Conservation (phyloP, 35 echinoderm and acorn worm species). For the Lytechinus variegatus region DNA sequence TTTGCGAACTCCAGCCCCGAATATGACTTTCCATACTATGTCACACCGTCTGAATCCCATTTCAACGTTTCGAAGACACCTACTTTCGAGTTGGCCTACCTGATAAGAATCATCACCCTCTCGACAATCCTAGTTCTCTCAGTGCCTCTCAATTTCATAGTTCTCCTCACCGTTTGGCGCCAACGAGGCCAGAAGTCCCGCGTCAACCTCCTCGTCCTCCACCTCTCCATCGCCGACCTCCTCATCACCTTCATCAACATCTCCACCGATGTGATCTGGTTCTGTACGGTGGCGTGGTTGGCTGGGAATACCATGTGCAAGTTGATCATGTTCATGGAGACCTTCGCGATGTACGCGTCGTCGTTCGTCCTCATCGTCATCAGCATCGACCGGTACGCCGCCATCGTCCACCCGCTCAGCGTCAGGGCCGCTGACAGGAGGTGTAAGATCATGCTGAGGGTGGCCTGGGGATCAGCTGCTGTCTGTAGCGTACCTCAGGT, state of each 20-base stretch:
- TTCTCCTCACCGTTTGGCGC: conserved; percentile 26
- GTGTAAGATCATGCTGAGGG: conserved; percentile 86
- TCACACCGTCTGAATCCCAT: neutral
- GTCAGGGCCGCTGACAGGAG: conserved; percentile 75
- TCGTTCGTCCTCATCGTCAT: conserved; percentile 89
- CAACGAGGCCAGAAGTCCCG: conserved; percentile 70
- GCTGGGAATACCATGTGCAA: conserved; percentile 76
- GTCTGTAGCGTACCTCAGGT: conserved; percentile 83
- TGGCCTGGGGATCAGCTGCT: conserved; percentile 72
- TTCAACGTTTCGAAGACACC: neutral
- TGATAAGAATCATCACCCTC: conserved; percentile 36
- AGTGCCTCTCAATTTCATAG: conserved; percentile 48
- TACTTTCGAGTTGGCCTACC: conserved; percentile 38
- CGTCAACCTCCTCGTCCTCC: conserved; percentile 72
- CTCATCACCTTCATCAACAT: conserved; percentile 48
- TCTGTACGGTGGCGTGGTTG: conserved; percentile 55
- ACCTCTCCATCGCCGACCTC: conserved; percentile 33
- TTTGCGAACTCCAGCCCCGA: neutral
- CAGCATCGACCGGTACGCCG: conserved; percentile 87
- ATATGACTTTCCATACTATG: neutral
- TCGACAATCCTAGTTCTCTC: conserved; percentile 25
- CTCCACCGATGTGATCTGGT: conserved; percentile 30
- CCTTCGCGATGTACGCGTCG: conserved; percentile 61
- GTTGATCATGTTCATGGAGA: conserved; percentile 61
- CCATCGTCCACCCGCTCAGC: conserved; percentile 84